Base-by-base conservation (phyloP, 2,888 invertebrate species). In the Theretra japonica region DNA sequence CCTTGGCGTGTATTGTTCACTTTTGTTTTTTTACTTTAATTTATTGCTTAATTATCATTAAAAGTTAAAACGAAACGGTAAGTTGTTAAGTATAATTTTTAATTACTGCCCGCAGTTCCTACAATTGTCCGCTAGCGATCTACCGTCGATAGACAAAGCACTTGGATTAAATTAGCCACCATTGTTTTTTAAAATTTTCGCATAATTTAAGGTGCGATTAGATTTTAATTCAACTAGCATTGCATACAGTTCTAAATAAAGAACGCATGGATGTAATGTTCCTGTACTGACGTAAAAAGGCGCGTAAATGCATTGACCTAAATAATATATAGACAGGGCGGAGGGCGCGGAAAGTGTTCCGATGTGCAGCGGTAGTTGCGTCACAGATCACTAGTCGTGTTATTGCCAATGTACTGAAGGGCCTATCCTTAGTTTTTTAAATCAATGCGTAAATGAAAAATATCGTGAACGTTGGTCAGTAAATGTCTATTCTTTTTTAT, bases 151-250 rank as follows among this genome's bases (percentile, higher is more conserved):
- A 65, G 23, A 65, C 65, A 65, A 65, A 65, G 48, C 48, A 41
- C 17, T 48, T 21, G 48, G 15, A 23, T 65, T 48, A 65, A 65
- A 65, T 65, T 65, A 65, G 23, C 41, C 41, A n/a, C 48, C 65
- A 65, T 65, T 65, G 65, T 65, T 48, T 65, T 62, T 65, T 30
- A 48, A 41, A 65, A 48, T 48, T 65, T 65, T 65, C 65, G 65
- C 65, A 65, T 65, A 65, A 65, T 65, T 65, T 65, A 65, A 65
- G 65, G 48, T 65, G 65, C 41, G 65, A 65, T 65, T 65, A 65
- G 48, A 48, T 48, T 41, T 41, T 65, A 65, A 65, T 48, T 23
- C 17, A 65, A 48, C 65, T 23, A 41, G 41, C 23, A 4, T 48
- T 65, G 41, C 7, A 1, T 23, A 19, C 2, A 17, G 15, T 28